phyloP scores from a whole-genome alignment of 2,888 invertebrate genomes.

The Neoitamus cyanurus region DNA sequence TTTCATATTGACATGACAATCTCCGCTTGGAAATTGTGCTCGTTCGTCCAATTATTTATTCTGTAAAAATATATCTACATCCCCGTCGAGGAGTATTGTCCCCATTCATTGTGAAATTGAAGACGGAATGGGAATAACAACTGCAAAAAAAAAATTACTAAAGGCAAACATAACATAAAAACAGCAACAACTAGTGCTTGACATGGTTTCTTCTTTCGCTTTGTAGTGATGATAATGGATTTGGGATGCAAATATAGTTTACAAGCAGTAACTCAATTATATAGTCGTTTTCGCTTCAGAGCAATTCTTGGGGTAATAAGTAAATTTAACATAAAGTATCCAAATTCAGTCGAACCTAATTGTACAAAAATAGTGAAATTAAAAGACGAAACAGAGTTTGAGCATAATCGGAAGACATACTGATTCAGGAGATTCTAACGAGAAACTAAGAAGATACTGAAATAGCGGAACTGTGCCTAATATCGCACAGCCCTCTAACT shows the following conservation, averaged over 20 bases:
- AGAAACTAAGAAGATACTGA: too few relatives aligned
- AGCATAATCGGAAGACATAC: too few relatives aligned
- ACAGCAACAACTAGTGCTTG: neutral
- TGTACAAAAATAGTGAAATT: too few relatives aligned
- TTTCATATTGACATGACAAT: slow-evolving; percentile 39
- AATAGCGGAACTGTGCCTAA: too few relatives aligned
- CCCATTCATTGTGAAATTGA: slow-evolving; percentile 9
- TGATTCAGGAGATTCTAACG: too few relatives aligned
- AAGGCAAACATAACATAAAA: neutral
- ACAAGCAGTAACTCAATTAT: neutral
- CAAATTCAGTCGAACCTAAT: too few relatives aligned
- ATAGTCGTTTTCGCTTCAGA: too few relatives aligned
- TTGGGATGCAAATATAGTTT: neutral
- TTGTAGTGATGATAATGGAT: neutral
- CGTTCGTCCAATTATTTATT: slow-evolving; percentile 39
- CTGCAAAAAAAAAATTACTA: neutral
- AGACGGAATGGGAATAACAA: neutral
- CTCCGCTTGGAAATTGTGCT: too few relatives aligned
- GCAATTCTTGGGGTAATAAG: too few relatives aligned
- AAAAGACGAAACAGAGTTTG: too few relatives aligned
- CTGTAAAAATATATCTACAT: slow-evolving; percentile 8
- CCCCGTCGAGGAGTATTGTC: neutral
- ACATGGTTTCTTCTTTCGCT: neutral
- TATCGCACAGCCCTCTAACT: too few relatives aligned
- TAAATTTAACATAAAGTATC: too few relatives aligned